phyloP scores from a whole-genome alignment of 2,888 invertebrate genomes.

The Agriopis leucophaearia region DNA sequence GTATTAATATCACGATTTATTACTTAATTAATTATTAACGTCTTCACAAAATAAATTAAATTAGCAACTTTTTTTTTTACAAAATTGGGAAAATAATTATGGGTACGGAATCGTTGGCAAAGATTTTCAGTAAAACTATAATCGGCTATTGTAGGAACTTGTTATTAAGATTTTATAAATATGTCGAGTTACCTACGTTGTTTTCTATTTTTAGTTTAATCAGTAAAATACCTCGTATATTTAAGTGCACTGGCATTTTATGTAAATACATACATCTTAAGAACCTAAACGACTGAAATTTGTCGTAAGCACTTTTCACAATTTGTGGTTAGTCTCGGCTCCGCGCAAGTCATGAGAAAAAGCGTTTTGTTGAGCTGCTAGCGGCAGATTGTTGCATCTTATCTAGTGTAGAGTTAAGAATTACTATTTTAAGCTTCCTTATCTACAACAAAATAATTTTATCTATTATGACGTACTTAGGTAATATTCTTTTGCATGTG shows the following conservation, averaged over 20 bases:
- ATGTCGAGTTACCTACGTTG: not conserved
- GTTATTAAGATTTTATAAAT: not conserved
- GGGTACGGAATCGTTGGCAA: not conserved
- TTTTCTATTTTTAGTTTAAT: not conserved
- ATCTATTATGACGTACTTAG: slow-evolving; percentile 7
- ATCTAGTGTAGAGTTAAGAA: not conserved
- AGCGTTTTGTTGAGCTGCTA: slow-evolving; percentile 24
- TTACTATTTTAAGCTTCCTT: slow-evolving; percentile 5
- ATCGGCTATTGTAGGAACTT: not conserved
- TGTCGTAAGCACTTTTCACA: slow-evolving; percentile 8
- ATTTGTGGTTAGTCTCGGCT: slow-evolving; percentile 24
- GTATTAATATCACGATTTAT: not conserved
- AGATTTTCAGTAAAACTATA: not conserved
- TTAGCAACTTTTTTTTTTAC: not conserved
- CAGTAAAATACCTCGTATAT: not conserved
- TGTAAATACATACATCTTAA: too few species aligned
- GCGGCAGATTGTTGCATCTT: not conserved
- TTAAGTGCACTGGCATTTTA: not conserved
- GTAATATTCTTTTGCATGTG: not conserved
- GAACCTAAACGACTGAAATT: not conserved
- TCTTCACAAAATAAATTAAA: not conserved
- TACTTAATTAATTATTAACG: too few species aligned
- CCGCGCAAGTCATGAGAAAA: slow-evolving; percentile 36
- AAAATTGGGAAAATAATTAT: too few species aligned
- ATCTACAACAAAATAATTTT: slow-evolving; percentile 10